A percentile compares a stretch with the other conserved stretches of the same genome.
phyloP scores from a whole-genome alignment of 2,113 vertebrate species.

The Chionodraco myersi region DNA sequence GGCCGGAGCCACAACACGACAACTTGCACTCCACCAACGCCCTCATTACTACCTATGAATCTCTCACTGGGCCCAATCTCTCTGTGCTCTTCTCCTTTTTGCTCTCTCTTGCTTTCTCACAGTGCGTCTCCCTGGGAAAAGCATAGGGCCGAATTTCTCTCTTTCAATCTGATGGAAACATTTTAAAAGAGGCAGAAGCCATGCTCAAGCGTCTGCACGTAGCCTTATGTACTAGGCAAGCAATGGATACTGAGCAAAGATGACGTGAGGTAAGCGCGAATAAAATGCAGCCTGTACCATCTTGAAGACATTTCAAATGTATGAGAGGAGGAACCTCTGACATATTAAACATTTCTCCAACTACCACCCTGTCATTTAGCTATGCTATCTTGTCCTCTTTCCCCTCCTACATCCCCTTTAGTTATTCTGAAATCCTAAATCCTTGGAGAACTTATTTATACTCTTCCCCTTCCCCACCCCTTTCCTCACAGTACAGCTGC shows the following conservation, averaged over 20 bases:
- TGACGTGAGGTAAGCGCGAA: neutral
- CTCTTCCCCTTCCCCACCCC: conserved; percentile 32
- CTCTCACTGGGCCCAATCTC: conserved; percentile 74
- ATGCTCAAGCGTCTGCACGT: conserved; percentile 34
- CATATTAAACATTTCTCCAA: conserved; percentile 46
- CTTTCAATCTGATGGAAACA: conserved; percentile 51
- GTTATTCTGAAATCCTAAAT: conserved; percentile 71
- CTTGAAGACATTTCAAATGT: conserved; percentile 28
- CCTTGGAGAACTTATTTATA: conserved; percentile 74
- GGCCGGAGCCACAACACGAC: conserved; percentile 64
- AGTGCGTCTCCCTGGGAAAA: conserved; percentile 33
- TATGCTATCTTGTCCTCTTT: conserved; percentile 19
- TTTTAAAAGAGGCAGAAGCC: conserved; percentile 50
- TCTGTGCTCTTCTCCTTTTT: conserved; percentile 15
- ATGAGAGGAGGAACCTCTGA: conserved; percentile 24
- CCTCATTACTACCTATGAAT: conserved; percentile 78
- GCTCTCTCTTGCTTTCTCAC: conserved; percentile 14
- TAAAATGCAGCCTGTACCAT: conserved; percentile 19
- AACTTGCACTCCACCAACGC: conserved; percentile 65
- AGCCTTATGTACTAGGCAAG: conserved; percentile 14
- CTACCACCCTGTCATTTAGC: conserved; percentile 37
- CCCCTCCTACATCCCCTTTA: conserved; percentile 29
- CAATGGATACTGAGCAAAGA: conserved; percentile 41
- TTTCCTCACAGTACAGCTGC: conserved; percentile 53
- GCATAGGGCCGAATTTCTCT: conserved; percentile 46